Percentiles rank a stretch among this genome's conserved stretches.
phyloP scores from a whole-genome alignment of 2,797 vertebrate species.

The Discoglossus pictus region DNA sequence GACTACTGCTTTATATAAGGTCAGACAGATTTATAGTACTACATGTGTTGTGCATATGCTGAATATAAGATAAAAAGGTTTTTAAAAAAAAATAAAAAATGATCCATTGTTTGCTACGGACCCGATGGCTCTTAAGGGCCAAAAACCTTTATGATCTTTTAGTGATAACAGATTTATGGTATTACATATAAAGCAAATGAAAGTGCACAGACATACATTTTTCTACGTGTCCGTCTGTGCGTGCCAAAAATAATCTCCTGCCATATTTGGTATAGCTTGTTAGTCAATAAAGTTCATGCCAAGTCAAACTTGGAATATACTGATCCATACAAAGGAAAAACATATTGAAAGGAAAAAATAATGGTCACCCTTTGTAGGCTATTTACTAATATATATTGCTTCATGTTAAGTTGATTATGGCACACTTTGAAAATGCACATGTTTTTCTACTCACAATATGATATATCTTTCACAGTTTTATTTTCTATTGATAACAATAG shows the following conservation, averaged over 20 bases:
- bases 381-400: too few relatives aligned
- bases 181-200: conserved; percentile 34
- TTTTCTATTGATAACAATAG: too few relatives aligned
- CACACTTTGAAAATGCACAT: too few relatives aligned
- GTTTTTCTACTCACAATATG: too few relatives aligned
- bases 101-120: conserved; percentile 8
- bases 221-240: neutral
- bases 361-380: too few relatives aligned
- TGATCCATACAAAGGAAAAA: too few relatives aligned
- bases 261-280: conserved; percentile 22
- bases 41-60: conserved; percentile 36
- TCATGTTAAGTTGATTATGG: too few relatives aligned
- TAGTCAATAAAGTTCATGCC: neutral
- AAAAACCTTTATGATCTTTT: conserved; percentile 16
- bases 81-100: conserved; percentile 1
- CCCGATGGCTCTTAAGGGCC: conserved; percentile 7
- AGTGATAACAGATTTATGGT: conserved; percentile 45
- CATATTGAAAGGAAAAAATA: too few relatives aligned
- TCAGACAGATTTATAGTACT: neutral
- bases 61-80: conserved; percentile 23
- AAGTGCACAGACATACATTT: neutral
- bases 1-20: neutral
- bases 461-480: too few relatives aligned
- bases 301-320: too few relatives aligned
- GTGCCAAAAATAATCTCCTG: conserved; percentile 4